phyloP scores from a whole-genome alignment of 2,888 invertebrate species.

The Eurois occulta region DNA sequence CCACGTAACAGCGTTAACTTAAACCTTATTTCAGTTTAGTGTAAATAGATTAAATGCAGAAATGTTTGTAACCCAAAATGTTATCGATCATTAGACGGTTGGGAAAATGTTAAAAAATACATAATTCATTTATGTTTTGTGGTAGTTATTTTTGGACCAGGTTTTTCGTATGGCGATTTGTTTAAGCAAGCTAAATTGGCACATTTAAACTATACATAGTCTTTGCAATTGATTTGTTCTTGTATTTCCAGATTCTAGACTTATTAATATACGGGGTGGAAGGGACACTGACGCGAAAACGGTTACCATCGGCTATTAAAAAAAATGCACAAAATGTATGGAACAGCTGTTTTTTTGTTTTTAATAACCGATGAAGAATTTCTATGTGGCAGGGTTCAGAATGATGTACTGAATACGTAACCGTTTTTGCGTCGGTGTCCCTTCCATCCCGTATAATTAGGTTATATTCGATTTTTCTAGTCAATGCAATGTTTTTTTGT shows the following conservation, averaged over 20 bases:
- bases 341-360: no score
- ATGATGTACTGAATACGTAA: no score
- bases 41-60: conserved; percentile 37
- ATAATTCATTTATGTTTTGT: not conserved
- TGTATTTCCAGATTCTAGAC: conserved; percentile 75
- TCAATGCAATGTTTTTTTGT: conserved; percentile 86
- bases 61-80: conserved; percentile 26
- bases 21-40: conserved; percentile 10
- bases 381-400: no score
- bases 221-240: conserved; percentile 58
- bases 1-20: conserved; percentile 9
- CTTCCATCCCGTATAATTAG: no score
- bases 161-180: conserved; percentile 31
- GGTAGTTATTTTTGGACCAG: conserved; percentile 24
- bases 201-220: conserved; percentile 50
- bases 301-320: no score
- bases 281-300: no score
- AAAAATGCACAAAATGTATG: no score
- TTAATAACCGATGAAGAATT: no score
- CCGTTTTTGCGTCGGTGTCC: no score
- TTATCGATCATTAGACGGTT: not conserved
- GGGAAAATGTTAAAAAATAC: not conserved
- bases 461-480: conserved; percentile 86
- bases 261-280: conserved; percentile 69
- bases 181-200: conserved; percentile 48